Evolutionary conservation across 35 echinoderm and acorn worm species (phyloP).

Genomic region (Ptychodera flava): DNA sequence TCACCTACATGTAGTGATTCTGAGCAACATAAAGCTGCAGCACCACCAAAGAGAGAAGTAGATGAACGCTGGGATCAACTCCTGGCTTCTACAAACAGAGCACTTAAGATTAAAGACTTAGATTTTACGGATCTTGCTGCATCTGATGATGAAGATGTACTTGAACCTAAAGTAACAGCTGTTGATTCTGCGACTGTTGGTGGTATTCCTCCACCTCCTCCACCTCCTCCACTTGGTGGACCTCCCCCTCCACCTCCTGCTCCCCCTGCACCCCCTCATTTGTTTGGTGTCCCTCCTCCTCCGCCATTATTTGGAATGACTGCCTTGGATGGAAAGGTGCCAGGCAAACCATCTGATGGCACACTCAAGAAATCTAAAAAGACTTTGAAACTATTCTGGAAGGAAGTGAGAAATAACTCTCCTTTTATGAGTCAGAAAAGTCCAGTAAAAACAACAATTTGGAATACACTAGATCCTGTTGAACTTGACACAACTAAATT

Average conservation of each 20-base stretch:
- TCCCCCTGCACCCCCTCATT: slow-evolving; percentile 10
- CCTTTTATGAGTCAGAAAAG: background rate
- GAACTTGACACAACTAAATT: slow-evolving; percentile 75
- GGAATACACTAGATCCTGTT: slow-evolving; percentile 59
- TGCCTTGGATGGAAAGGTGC: no score
- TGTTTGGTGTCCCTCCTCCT: slow-evolving; percentile 28
- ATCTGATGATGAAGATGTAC: slow-evolving; percentile 79
- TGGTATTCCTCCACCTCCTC: slow-evolving; percentile 40
- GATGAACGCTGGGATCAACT: slow-evolving; percentile 47
- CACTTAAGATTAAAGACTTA: slow-evolving; percentile 62
- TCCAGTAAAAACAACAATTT: slow-evolving; percentile 38
- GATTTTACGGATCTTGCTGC: slow-evolving; percentile 61
- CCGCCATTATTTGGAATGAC: slow-evolving; percentile 17
- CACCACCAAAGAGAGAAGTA: slow-evolving; percentile 33
- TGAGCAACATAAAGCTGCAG: background rate
- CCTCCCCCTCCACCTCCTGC: slow-evolving; percentile 43
- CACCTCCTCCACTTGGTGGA: background rate
- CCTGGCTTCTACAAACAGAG: slow-evolving; percentile 57
- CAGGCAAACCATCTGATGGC: background rate
- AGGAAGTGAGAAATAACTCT: slow-evolving; percentile 48
- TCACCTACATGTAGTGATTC: background rate
- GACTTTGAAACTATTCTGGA: slow-evolving; percentile 87
- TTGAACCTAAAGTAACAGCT: slow-evolving; percentile 32
- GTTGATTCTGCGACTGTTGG: background rate
- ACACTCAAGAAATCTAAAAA: slow-evolving; percentile 44